These are phyloP conservation scores for Celastrina argiolus DNA, from an alignment of 2,888 invertebrate species.

Conservation along the genomic window DNA sequence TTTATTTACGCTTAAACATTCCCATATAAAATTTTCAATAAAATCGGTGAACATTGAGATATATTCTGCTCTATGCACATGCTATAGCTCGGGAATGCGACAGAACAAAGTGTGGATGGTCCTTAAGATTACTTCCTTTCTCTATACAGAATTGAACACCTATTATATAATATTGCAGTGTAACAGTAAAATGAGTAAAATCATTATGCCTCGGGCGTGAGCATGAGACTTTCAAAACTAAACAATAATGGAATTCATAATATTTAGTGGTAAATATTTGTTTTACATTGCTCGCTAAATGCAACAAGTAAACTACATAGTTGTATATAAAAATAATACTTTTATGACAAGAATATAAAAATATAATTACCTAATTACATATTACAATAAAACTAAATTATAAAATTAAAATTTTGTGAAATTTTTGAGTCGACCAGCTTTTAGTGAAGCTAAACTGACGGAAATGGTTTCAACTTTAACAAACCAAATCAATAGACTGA, in stretches of 20 bases:
- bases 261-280: neutral
- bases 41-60: neutral
- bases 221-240: neutral
- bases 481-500: too few species aligned
- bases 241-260: neutral
- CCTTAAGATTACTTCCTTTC: too few species aligned
- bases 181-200: too few species aligned
- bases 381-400: neutral
- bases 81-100: neutral
- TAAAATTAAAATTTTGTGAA: neutral
- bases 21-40: neutral
- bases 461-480: neutral
- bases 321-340: conserved; percentile 13
- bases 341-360: neutral
- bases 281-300: neutral
- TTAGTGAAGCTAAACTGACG: neutral
- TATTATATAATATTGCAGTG: too few species aligned
- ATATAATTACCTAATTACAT: neutral
- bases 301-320: neutral
- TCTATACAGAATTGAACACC: too few species aligned
- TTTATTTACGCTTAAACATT: conserved; percentile 7
- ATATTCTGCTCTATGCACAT: neutral
- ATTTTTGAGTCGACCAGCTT: conserved; percentile 13
- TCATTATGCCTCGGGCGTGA: too few species aligned
- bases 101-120: too few species aligned